Evolutionary conservation across 2,888 invertebrate genomes (phyloP).

Genomic region (Ichneumoninae sp.): DNA sequence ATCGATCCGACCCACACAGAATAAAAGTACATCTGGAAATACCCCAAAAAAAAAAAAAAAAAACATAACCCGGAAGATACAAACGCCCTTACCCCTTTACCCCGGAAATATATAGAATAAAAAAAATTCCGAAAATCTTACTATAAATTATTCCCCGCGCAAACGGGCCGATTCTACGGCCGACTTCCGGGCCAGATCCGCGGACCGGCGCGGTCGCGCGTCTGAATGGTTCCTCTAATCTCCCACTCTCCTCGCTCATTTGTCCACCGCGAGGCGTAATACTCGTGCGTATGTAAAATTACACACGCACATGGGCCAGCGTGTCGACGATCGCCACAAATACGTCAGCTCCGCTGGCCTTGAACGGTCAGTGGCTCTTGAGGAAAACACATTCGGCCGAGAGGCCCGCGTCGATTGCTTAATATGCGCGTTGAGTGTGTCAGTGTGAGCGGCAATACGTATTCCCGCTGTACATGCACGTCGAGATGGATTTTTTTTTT

Average conservation of each 20-base stretch:
- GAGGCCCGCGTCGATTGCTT: slow-evolving; percentile 58
- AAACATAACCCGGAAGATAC: too few relatives aligned
- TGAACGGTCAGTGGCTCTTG: slow-evolving; percentile 79
- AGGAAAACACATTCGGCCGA: slow-evolving; percentile 38
- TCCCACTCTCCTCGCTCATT: slow-evolving; percentile 48
- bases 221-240: slow-evolving; percentile 38
- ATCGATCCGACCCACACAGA: too few relatives aligned
- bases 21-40: too few relatives aligned
- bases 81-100: too few relatives aligned
- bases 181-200: slow-evolving; percentile 62
- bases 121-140: slow-evolving; percentile 36
- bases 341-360: slow-evolving; percentile 74
- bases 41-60: too few relatives aligned
- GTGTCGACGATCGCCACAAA: slow-evolving; percentile 16
- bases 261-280: slow-evolving; percentile 12
- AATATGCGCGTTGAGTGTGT: slow-evolving; percentile 59
- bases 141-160: not conserved
- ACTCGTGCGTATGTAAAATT: slow-evolving; percentile 11
- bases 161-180: slow-evolving; percentile 26
- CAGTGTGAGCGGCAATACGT: slow-evolving; percentile 16
- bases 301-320: slow-evolving; percentile 2
- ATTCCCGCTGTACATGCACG: not conserved
- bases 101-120: not conserved
- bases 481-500: slow-evolving; percentile 4
- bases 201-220: slow-evolving; percentile 49